Percentiles rank a stretch among this genome's conserved stretches.
Evolutionary conservation across 2,113 vertebrate genomes (phyloP).

Genomic region (Pleuronectes platessa): DNA sequence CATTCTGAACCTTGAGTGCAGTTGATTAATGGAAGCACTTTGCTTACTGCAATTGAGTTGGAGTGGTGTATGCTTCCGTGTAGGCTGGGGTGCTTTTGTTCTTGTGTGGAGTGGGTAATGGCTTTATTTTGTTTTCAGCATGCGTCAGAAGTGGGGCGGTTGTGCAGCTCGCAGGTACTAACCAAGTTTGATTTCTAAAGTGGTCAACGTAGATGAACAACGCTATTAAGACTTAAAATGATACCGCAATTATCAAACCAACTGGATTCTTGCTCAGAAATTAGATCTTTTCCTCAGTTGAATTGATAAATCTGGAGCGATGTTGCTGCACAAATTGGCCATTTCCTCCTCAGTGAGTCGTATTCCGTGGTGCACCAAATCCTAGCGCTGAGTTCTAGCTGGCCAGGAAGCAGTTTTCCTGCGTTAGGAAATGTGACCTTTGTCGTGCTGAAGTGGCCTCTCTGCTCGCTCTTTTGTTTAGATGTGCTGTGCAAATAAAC

Average conservation of each 20-base stretch:
- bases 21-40: slow-evolving; percentile 68
- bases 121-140: slow-evolving; percentile 46
- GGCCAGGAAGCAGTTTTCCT: slow-evolving; percentile 83
- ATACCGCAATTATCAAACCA: neutral
- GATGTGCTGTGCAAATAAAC: slow-evolving; percentile 83
- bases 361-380: slow-evolving; percentile 35
- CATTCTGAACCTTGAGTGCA: slow-evolving; percentile 32
- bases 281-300: neutral
- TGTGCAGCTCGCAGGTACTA: slow-evolving; percentile 23
- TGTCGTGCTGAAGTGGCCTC: slow-evolving; percentile 79
- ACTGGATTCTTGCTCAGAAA: neutral
- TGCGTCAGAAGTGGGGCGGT: slow-evolving; percentile 21
- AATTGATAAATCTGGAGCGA: neutral
- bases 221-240: no score
- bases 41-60: slow-evolving; percentile 62
- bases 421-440: slow-evolving; percentile 84
- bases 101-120: slow-evolving; percentile 45
- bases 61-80: slow-evolving; percentile 54
- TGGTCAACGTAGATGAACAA: slow-evolving; percentile 14
- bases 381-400: slow-evolving; percentile 6
- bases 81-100: slow-evolving; percentile 44
- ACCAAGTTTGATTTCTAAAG: slow-evolving; percentile 42
- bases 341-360: slow-evolving; percentile 11
- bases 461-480: slow-evolving; percentile 81
- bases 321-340: slow-evolving; percentile 6